Base-by-base conservation (phyloP, 64 coral and sea anemone genomes). In the Exaiptasia diaphana region DNA sequence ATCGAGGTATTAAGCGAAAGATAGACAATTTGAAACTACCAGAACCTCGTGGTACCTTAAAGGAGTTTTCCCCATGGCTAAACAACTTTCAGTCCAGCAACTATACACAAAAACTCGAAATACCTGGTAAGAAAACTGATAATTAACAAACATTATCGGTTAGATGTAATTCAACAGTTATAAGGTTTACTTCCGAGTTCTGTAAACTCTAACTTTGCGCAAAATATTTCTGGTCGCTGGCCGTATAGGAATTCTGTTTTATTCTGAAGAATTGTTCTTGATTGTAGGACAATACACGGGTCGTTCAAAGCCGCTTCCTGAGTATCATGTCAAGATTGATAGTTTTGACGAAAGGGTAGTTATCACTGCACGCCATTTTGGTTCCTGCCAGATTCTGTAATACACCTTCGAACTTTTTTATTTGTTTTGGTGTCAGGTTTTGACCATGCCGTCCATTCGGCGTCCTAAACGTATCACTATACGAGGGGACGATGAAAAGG, bases 311-410 rank as follows among this genome's bases (percentile, higher is more conserved):
- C 93, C 93, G 0, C 45, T 97, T 28, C 89, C 93, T 3, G 93
- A 97, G 61, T 91, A 97, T 88, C 93, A 97, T 18, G 88, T 87
- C 17, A 97, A 84, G 34, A 91, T 97, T n/a, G 71, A 83, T 22
- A 89, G 93, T 28, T 97, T 97, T 43, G 93, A 91, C 68, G 93
- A 97, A 84, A 74, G 75, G 89, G 93, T 91, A 37, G n/a, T n/a
- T n/a, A n/a, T n/a, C n/a, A n/a, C n/a, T n/a, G n/a, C n/a, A n/a
- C n/a, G n/a, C n/a, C n/a, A n/a, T n/a, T n/a, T n/a, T n/a, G n/a
- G n/a, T n/a, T n/a, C n/a, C n/a, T n/a, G n/a, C n/a, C n/a, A n/a
- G n/a, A n/a, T n/a, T n/a, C n/a, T n/a, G n/a, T n/a, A n/a, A n/a
- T n/a, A n/a, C n/a, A n/a, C n/a, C n/a, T n/a, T n/a, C n/a, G n/a